Evolutionary conservation across 2,113 vertebrate species (phyloP), one percentile per base, ranked within the genome.

Genomic region (Cervus canadensis): DNA sequence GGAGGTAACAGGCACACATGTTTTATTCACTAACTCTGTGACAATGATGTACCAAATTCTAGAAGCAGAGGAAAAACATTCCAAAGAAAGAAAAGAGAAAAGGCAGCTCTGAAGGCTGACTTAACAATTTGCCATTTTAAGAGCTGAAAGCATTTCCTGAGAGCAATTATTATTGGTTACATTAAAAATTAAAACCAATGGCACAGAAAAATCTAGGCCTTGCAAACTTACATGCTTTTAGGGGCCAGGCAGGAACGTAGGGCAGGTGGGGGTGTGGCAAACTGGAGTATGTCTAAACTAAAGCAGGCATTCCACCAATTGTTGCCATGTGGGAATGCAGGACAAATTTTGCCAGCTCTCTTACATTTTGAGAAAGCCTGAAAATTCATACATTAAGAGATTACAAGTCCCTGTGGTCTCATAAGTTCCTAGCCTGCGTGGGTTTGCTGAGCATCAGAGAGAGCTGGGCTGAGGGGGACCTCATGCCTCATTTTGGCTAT

Each of bases 11-110:
- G 59, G 43, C 21, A 57, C n/a, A 79, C 57, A 79, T 40, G 13
- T 83, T 96, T 96, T 94, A 87, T 83, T 94, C 60, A 83, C 67
- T 91, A 54, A 93, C 33, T 79, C 21, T 50, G 48, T 60, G 26
- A 81, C 10, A 57, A 48, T 40, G 76, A 95, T n/a, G 48, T 56
- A 43, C 21, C 21, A 87, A 97, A 91, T 50, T 96, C 67, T 93
- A 87, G 19, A 52, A 78, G 12, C 19, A 16, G 52, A 83, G 60
- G 40, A 11, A 94, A 86, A 82, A 16, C 14, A 43, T 36, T n/a
- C 74, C 11, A 6, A 81, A 88, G 14, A 54, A 83, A 14, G 86
- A 59, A 89, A 59, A 30, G 54, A 33, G 40, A 92, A 89, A 67
- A 57, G 23, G 16, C 10, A 89, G 19, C 36, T n/a, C 56, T 71